Percentiles rank a stretch among this genome's conserved stretches.
Evolutionary conservation across 2,113 vertebrate species (phyloP).

Genomic region (Peromyscus maniculatus): DNA sequence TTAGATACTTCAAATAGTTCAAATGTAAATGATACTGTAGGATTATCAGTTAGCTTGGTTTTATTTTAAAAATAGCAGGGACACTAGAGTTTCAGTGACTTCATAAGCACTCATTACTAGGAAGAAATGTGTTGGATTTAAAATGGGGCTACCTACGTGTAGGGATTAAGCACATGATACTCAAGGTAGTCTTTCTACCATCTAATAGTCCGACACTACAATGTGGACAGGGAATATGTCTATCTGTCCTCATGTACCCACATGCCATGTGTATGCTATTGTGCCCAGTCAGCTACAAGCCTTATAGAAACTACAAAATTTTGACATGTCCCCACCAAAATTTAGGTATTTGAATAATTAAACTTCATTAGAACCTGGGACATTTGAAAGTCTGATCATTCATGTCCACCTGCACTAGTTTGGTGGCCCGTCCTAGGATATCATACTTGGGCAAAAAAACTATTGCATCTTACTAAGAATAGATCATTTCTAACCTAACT

Average conservation of each 20-base stretch:
- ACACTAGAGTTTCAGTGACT: background rate
- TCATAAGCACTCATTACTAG: background rate
- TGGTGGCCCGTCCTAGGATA: background rate
- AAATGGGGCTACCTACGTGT: background rate
- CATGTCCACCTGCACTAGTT: background rate
- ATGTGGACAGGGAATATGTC: background rate
- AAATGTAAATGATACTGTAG: background rate
- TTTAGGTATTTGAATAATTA: background rate
- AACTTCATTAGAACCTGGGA: background rate
- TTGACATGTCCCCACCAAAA: background rate
- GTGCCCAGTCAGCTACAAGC: background rate
- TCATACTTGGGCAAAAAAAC: background rate
- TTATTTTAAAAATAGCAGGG: background rate
- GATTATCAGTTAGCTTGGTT: background rate
- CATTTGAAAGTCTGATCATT: background rate
- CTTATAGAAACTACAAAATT: background rate
- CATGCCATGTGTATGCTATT: accelerated
- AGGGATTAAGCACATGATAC: background rate
- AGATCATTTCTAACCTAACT: background rate
- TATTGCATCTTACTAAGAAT: background rate
- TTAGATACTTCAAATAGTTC: background rate
- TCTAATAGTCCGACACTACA: background rate
- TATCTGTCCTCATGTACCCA: background rate
- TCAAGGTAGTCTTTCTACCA: background rate
- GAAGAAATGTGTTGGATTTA: background rate